Percentiles rank a stretch among this genome's conserved stretches.
Evolutionary conservation across 2,888 invertebrate species (phyloP).

Genomic region (Eupithecia vulgata): DNA sequence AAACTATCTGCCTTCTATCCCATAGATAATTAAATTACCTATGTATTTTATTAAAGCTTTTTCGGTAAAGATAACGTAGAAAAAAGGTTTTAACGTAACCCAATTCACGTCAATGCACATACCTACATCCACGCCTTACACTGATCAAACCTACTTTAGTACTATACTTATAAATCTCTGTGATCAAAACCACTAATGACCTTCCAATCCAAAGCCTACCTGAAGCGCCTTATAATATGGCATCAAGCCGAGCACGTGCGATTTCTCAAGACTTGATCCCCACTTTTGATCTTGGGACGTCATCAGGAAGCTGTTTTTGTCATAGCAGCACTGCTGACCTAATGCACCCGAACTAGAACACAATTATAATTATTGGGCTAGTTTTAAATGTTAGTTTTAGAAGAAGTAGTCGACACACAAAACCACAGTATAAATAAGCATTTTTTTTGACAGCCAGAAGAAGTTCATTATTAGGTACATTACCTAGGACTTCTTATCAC

Average conservation of each 20-base stretch:
- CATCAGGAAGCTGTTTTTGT: slow-evolving; percentile 95
- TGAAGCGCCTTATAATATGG: slow-evolving; percentile 98
- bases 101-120: no score
- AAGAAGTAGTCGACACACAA: background rate
- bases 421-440: background rate
- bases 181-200: background rate
- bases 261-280: slow-evolving; percentile 93
- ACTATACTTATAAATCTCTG: no score
- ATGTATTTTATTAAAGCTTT: no score
- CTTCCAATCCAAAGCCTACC: slow-evolving; percentile 72
- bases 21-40: no score
- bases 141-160: no score
- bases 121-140: no score
- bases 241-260: slow-evolving; percentile 94
- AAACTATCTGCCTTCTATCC: no score
- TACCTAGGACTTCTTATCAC: slow-evolving; percentile 96
- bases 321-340: slow-evolving; percentile 99
- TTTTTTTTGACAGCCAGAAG: background rate
- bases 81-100: no score
- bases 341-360: slow-evolving; percentile 90
- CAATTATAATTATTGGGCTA: background rate
- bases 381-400: background rate
- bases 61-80: no score
- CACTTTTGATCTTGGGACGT: slow-evolving; percentile 97
- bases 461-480: background rate